Percentiles rank a stretch among this genome's conserved stretches.
These are phyloP conservation scores for Argyrosomus regius DNA, from an alignment of 2,797 vertebrate genomes.

Conservation along the genomic window DNA sequence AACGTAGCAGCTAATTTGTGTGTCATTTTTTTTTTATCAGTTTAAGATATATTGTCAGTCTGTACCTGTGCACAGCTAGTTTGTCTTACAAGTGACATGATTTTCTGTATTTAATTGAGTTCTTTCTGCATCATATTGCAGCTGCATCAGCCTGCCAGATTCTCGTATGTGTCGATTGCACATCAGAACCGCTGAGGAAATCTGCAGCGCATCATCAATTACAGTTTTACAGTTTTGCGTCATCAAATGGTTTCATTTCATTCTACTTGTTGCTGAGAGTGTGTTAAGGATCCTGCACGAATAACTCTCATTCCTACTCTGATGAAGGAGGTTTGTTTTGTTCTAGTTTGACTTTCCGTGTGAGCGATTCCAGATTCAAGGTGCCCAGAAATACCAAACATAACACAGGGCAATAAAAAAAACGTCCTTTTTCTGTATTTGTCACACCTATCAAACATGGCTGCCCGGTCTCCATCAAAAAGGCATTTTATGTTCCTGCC, in stretches of 20 bases:
- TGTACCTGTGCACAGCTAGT: constrained; percentile 32
- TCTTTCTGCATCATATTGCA: constrained; percentile 8
- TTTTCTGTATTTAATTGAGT: constrained; percentile 44
- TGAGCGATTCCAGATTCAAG: constrained; percentile 29
- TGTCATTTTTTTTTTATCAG: constrained; percentile 25
- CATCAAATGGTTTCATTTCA: constrained; percentile 6
- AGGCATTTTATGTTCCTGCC: constrained; percentile 65
- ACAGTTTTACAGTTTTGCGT: constrained; percentile 24
- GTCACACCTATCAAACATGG: constrained; percentile 47
- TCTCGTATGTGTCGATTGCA: constrained; percentile 23
- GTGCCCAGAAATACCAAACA: constrained; percentile 35
- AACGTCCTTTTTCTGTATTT: constrained; percentile 1
- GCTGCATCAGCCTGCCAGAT: constrained; percentile 32
- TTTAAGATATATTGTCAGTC: constrained; percentile 29
- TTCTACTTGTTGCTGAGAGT: constrained; percentile 21
- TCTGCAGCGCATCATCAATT: constrained; percentile 31
- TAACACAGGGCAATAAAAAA: constrained; percentile 14
- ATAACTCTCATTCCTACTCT: constrained; percentile 31
- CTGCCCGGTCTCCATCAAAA: constrained; percentile 48
- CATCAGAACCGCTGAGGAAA: constrained; percentile 35
- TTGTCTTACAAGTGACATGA: constrained; percentile 32
- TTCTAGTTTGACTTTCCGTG: constrained; percentile 46
- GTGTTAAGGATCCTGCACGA: constrained; percentile 20
- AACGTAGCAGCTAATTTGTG: constrained; percentile 50
- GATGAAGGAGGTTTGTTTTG: constrained; percentile 1